Evolutionary conservation across 1,140 invertebrate species (phyloP).

Genomic region (Hylyphantes graminicola): DNA sequence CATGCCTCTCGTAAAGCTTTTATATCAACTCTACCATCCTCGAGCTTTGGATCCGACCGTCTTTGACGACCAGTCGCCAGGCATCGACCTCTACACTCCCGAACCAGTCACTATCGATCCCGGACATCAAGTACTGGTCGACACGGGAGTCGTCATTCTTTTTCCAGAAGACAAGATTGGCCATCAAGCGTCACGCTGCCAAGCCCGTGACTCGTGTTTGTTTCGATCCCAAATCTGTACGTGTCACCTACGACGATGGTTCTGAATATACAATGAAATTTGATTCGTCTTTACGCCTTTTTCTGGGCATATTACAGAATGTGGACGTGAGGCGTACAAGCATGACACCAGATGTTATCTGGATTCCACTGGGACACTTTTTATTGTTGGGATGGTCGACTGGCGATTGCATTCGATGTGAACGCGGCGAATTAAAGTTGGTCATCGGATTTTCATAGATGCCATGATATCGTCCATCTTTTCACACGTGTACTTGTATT

Average conservation of each 20-base stretch:
- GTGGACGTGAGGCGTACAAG: not conserved
- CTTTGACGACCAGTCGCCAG: not conserved
- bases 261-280: not conserved
- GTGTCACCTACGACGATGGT: not conserved
- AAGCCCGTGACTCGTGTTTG: not conserved
- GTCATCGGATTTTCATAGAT: conserved; percentile 16
- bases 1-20: too few relatives aligned
- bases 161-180: not conserved
- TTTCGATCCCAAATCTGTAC: not conserved
- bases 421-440: not conserved
- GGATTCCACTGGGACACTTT: not conserved
- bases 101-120: not conserved
- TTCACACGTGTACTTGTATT: conserved; percentile 28
- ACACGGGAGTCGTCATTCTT: not conserved
- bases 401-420: not conserved
- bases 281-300: not conserved
- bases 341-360: not conserved
- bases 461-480: conserved; percentile 16
- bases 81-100: not conserved
- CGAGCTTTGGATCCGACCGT: not conserved
- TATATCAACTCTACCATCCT: not conserved
- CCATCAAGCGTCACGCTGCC: not conserved
- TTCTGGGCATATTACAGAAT: not conserved
- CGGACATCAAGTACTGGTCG: not conserved
- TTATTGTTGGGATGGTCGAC: not conserved